Evolutionary conservation across 2,113 vertebrate species (phyloP), one percentile per base, ranked within the genome.

Genomic region (Zosterops lateralis): DNA sequence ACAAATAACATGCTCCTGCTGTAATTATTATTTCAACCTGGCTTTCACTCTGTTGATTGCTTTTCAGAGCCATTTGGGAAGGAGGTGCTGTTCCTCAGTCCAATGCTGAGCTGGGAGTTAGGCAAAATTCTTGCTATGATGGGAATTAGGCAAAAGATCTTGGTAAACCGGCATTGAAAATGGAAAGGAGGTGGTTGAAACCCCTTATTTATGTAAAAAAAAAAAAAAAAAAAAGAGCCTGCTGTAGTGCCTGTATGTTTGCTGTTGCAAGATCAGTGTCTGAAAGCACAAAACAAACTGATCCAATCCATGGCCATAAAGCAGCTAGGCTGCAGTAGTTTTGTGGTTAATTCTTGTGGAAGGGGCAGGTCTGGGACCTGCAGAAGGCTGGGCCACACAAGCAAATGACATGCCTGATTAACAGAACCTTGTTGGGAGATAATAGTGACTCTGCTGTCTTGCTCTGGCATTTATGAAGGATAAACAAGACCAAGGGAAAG

Each of bases 381-480:
- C 68, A 92, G 82, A 76, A 94, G 87, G 84, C 70, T 94, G 91
- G 87, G 78, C 61, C 72, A 90, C 56, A 90, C 44, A 95, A 88
- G 53, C 68, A 70, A 93, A 92, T 90, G 85, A 65, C 70, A 84
- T 90, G 79, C 86, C 70, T 93, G 92, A 95, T 92, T 93, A 96
- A 74, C 65, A 93, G 88, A 92, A 93, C 0, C 10, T 84, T 94
- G 79, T 89, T 77, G 84, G 0, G 1, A 83, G 90, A 89, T 90
- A 94, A 95, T 84, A 81, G 88, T 79, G 83, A 61, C 73, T 83
- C 90, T 84, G 85, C 83, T 66, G 50, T 45, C 89, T 90, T 96
- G 90, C 92, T 90, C 71, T 95, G 80, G 61, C 73, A 82, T 88
- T 94, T 94, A 87, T 87, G 88, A 93, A 86, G 85, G 90, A 86